Evolutionary conservation across 1,140 invertebrate species (phyloP), one percentile per base, ranked within the genome.

Genomic region (Bombus waltoni): DNA sequence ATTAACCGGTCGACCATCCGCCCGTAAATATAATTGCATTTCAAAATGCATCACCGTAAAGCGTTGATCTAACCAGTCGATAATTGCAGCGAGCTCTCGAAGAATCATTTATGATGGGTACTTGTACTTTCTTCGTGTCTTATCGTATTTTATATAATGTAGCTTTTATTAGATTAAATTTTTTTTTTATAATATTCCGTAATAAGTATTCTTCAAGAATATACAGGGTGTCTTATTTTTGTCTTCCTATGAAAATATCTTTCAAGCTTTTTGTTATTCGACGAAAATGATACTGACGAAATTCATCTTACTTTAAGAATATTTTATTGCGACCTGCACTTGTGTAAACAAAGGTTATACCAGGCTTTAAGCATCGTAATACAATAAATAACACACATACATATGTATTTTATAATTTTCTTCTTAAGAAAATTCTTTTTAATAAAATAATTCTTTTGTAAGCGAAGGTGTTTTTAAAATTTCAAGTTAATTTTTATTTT

Each of bases 11-110:
- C 44, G 44, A 53, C 32, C 78, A 88, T 80, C 65, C 62, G 42
- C 18, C 44, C 71, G 42, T 42, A 84, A 57, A 81, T 88, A 77
- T 78, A 89, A 86, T 86, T 89, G 70, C 57, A 47, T 86, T 78
- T 81, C 65, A 78, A 89, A 53, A 86, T 80, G 85, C 77, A 86
- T 40, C 44, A 40, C 53, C 32, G 62, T 35, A 57, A 59, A 75
- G 25, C 38, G 57, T 71, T 75, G 81, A 84, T 83, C 57, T 38
- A 35, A 59, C n/a, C 32, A 32, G 0, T 65, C 18, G 73, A 81
- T 88, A 81, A 88, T 74, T 28, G n/a, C 4, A 65, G 15, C 6
- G 1, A 40, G 13, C 18, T 59, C 22, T n/a, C n/a, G 22, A 47
- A 22, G 15, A 53, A 47, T 35, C 35, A 3, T 70, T 83, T 57